Base-by-base conservation (phyloP, 2,888 invertebrate genomes). In the Hemithea aestivaria region DNA sequence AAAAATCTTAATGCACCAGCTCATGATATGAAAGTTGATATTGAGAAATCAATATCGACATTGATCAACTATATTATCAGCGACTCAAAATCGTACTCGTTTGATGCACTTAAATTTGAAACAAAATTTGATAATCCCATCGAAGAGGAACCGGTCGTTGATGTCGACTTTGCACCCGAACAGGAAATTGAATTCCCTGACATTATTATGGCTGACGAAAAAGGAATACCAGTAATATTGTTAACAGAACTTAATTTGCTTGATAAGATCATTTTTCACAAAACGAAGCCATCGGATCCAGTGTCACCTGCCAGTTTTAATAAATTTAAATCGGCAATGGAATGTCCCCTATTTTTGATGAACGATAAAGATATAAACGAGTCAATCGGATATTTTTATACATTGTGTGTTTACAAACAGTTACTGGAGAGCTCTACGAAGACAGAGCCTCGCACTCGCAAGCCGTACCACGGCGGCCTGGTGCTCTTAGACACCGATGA, bases 161-260 rank as follows among this genome's bases (percentile, higher is more conserved):
- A 66, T 33, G 48, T 65, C 1, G 38, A 62, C 39, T 67, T 69
- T 21, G 20, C 51, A 28, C 9, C 49, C 4, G 66, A 62, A 29
- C 58, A 66, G 54, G 63, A 66, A 53, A 66, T 71, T n/a, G 50
- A 49, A 20, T 72, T 72, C 22, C 72, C 71, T 27, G 72, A 72
- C 34, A 53, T 72, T 2, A 71, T 72, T 44, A 28, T 66, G 10
- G 56, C 56, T 6, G 60, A 68, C 25, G 64, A 71, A 0, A 71
- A 57, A 52, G 70, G 68, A 41, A 54, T 72, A 1, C 71, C 72
- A 31, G 72, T 72, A 20, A 36, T 72, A 29, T 33, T 71, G 23
- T 29, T 63, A 25, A 59, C 58, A 1, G 37, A 60, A 31, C 48
- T 58, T 0, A 62, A 59, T 52, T 35, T 71, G 36, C 39, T 69